Percentiles rank a stretch among this genome's conserved stretches.
These are phyloP conservation scores for Tipula vernalis DNA, from an alignment of 2,888 invertebrate genomes.

Conservation along the genomic window DNA sequence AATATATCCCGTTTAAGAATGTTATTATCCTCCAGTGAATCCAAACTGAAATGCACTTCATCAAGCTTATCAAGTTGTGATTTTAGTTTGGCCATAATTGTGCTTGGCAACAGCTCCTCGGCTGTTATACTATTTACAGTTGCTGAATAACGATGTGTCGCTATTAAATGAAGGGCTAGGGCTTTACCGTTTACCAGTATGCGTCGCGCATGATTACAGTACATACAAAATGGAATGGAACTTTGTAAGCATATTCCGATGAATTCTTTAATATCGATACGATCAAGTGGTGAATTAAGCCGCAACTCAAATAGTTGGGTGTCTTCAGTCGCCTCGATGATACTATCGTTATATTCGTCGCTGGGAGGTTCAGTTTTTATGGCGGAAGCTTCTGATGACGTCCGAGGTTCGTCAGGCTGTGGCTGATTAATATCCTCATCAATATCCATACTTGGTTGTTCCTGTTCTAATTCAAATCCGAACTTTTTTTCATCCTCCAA, in stretches of 20 bases:
- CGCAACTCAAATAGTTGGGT: conserved; percentile 55
- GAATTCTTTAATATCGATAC: conserved; percentile 56
- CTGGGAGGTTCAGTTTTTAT: conserved; percentile 9
- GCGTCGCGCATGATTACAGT: conserved; percentile 74
- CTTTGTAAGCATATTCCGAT: conserved; percentile 59
- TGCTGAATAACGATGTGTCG: conserved; percentile 67
- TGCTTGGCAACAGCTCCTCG: conserved; percentile 56
- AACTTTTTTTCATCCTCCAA: not conserved
- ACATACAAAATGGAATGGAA: conserved; percentile 60
- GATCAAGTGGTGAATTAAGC: conserved; percentile 61
- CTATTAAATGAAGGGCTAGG: conserved; percentile 64
- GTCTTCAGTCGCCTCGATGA: conserved; percentile 47
- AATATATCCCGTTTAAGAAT: conserved; percentile 44
- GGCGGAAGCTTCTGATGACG: not conserved
- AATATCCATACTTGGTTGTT: not conserved
- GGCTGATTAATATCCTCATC: not conserved
- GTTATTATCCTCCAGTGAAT: conserved; percentile 42
- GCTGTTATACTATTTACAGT: conserved; percentile 65
- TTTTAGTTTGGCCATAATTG: conserved; percentile 55
- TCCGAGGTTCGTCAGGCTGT: not conserved
- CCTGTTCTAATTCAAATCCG: not conserved
- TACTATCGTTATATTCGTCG: conserved; percentile 29
- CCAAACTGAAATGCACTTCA: conserved; percentile 55
- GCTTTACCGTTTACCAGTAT: conserved; percentile 76
- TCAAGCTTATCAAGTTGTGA: conserved; percentile 48